These are phyloP conservation scores for Cygnus atratus DNA, from an alignment of 2,113 vertebrate genomes.

Conservation along the genomic window DNA sequence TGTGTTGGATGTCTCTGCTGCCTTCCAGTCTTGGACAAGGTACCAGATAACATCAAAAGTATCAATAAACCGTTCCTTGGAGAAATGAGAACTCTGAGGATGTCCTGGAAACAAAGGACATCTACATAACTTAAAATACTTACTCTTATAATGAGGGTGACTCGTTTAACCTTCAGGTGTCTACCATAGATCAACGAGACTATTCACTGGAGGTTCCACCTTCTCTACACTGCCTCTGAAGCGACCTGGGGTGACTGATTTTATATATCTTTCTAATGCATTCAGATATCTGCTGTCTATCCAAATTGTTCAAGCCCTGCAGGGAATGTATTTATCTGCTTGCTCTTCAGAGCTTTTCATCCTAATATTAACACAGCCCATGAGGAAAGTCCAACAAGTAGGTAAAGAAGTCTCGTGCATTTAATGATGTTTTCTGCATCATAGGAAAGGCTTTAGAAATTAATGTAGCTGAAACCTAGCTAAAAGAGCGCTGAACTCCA, in stretches of 20 bases:
- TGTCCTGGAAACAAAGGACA: not conserved
- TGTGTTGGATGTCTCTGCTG: not conserved
- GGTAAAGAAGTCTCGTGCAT: not conserved
- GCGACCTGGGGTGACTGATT: not conserved
- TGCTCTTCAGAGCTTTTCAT: not conserved
- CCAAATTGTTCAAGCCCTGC: not conserved
- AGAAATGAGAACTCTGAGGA: not conserved
- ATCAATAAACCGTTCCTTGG: not conserved
- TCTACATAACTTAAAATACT: not conserved
- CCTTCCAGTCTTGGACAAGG: not conserved
- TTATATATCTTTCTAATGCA: not conserved
- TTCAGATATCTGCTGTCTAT: not conserved
- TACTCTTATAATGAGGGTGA: not conserved
- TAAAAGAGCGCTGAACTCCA: not conserved
- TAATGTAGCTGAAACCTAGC: not conserved
- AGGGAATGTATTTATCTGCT: not conserved
- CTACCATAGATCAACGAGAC: not conserved
- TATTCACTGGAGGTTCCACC: not conserved
- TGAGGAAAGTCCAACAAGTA: not conserved
- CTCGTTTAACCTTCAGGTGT: not conserved
- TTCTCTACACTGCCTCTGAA: not conserved
- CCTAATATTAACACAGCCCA: not conserved
- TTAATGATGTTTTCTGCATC: not conserved
- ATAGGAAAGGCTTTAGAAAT: not conserved
- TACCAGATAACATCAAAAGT: not conserved